These are phyloP conservation scores for Cantharis rufa DNA, from an alignment of 2,888 invertebrate species.

Conservation along the genomic window DNA sequence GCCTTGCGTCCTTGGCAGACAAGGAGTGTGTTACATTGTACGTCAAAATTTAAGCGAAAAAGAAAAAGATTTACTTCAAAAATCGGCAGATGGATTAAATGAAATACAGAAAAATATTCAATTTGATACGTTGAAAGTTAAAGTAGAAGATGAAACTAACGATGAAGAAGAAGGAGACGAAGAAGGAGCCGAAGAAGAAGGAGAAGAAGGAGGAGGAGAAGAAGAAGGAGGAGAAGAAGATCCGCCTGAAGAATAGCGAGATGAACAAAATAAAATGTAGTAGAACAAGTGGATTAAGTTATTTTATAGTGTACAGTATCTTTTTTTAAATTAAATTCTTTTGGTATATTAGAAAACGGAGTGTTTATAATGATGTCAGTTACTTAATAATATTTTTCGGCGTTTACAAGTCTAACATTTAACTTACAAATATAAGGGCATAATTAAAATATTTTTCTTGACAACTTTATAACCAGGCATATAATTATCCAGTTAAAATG, in stretches of 20 bases:
- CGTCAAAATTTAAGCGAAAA: constrained; percentile 56
- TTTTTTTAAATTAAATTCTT: neutral
- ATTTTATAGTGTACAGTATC: neutral
- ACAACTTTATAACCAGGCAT: neutral
- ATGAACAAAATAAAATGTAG: too few species aligned
- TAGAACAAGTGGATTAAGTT: neutral
- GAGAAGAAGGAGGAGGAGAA: too few species aligned
- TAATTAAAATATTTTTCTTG: constrained; percentile 15
- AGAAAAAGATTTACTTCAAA: constrained; percentile 53
- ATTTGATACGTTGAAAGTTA: neutral
- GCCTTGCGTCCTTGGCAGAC: constrained; percentile 58
- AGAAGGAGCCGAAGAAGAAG: too few species aligned
- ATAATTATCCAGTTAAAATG: constrained; percentile 19
- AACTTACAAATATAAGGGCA: neutral
- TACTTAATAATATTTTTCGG: neutral
- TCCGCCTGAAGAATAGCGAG: too few species aligned
- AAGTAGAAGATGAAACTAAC: too few species aligned
- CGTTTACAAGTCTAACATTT: neutral
- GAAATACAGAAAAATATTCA: constrained; percentile 53
- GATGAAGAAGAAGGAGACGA: too few species aligned
- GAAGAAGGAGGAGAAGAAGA: too few species aligned
- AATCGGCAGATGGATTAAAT: constrained; percentile 56
- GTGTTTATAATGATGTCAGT: neutral
- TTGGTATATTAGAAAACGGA: neutral
- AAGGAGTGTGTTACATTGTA: constrained; percentile 57